Base-by-base conservation (phyloP, 2,797 vertebrate species). In the Hemitrygon akajei region DNA sequence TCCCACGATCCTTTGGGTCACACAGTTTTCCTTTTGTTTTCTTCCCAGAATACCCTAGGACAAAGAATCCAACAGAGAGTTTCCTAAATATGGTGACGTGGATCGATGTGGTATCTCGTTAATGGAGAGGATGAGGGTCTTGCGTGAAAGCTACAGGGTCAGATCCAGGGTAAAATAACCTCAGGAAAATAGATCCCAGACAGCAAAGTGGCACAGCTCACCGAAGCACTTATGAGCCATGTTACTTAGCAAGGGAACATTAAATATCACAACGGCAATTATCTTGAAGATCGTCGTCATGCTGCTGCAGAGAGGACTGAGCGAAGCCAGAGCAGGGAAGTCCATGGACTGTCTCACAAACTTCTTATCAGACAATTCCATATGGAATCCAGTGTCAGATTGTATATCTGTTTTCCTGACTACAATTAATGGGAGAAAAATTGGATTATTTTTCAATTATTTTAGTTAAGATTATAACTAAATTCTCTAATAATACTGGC, bases 1-100 rank as follows among this genome's bases (percentile, higher is more conserved):
- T 98, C 95, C 98, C 96, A 97, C 97, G 96, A 96, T 97, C 97
- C 96, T 98, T 97, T 58, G 97, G 96, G 96, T 98, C 97, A 95
- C 96, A 97, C 97, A 97, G 97, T 97, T 98, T 97, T 96, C 97
- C 96, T 97, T 96, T 97, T 93, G 96, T 96, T 95, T 97, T 98
- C 95, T 97, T 98, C 95, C 97, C 97, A 95, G 96, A 96, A 96
- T 97, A 97, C 95, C 98, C 98, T 99, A 95, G 94, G 94, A 94
- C 94, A 95, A 76, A 79, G 76, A 93, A 93, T 47, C 37, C 40
- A 27, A 93, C 37, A 93, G 25, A 75, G 40, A 93, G 47, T 76
- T 73, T 56, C 40, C 27, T 25, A 82, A 66, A 81, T 18, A 73
- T 93, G 93, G 2, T n/a, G n/a, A 56, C 2, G 12, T 63, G 56